Percentiles rank a stretch among this genome's conserved stretches.
Evolutionary conservation across 2,797 vertebrate species (phyloP).

Genomic region (Clarias pachynema): DNA sequence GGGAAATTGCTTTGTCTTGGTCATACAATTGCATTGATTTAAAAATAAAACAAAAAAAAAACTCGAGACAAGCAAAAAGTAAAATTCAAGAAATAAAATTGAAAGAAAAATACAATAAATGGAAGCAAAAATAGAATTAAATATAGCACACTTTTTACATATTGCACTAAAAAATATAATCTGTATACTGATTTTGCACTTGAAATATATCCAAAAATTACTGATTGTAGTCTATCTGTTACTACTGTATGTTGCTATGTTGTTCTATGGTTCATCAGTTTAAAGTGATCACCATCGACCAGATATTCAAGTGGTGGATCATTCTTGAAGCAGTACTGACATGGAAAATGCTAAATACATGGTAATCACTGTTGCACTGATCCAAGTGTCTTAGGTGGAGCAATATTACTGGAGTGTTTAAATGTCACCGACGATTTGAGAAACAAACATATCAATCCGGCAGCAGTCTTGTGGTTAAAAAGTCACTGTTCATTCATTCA

Average conservation of each 20-base stretch:
- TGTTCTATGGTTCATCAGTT: background rate
- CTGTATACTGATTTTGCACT: too few species aligned
- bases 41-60: too few species aligned
- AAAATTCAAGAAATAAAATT: too few species aligned
- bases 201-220: too few species aligned
- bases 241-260: background rate
- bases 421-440: background rate
- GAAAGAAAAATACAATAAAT: too few species aligned
- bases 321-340: background rate
- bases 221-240: background rate
- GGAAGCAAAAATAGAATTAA: too few species aligned
- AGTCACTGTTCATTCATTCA: constrained; percentile 9
- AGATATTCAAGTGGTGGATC: background rate
- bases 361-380: background rate
- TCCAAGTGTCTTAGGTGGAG: background rate
- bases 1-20: too few species aligned
- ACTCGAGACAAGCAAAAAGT: too few species aligned
- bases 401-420: background rate
- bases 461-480: background rate
- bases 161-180: too few species aligned
- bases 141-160: too few species aligned
- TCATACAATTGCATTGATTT: too few species aligned
- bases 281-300: background rate
- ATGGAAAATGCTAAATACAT: background rate
- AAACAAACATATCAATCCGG: background rate